Percentiles rank a stretch among this genome's conserved stretches.
Evolutionary conservation across 2,113 vertebrate genomes (phyloP).

Genomic region (Bambusicola thoracicus): DNA sequence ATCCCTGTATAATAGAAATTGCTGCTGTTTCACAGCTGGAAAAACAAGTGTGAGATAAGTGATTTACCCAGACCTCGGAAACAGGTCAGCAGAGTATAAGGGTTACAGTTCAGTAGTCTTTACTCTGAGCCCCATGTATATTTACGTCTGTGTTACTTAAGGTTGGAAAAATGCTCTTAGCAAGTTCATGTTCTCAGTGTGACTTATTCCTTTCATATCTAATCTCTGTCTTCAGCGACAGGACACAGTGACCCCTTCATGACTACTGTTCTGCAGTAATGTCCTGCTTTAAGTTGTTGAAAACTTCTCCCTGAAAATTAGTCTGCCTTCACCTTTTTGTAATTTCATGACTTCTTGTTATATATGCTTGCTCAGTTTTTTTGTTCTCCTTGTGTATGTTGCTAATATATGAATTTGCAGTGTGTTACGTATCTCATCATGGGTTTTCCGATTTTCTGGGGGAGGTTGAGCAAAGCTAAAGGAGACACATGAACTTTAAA

Average conservation of each 20-base stretch:
- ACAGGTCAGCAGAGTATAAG: background rate
- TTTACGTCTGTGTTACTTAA: conserved; percentile 45
- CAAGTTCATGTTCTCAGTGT: conserved; percentile 24
- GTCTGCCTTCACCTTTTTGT: background rate
- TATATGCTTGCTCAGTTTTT: background rate
- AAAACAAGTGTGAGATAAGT: conserved; percentile 33
- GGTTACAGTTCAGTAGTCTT: conserved; percentile 42
- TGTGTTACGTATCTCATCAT: background rate
- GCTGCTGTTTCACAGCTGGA: conserved; percentile 44
- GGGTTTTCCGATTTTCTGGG: background rate
- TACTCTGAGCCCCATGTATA: background rate
- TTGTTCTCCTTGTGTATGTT: background rate
- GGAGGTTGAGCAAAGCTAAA: background rate
- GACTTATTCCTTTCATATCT: conserved; percentile 48
- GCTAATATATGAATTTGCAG: background rate
- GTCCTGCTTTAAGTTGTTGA: conserved; percentile 40
- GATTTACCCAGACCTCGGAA: conserved; percentile 38
- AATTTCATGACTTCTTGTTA: conserved; percentile 38
- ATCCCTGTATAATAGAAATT: background rate
- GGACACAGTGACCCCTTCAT: conserved; percentile 19
- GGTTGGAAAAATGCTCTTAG: conserved; percentile 59
- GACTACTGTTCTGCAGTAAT: conserved; percentile 34
- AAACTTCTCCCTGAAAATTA: conserved; percentile 29
- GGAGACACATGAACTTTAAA: background rate
- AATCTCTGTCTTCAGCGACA: conserved; percentile 30